Base-by-base conservation (phyloP, 37 sponge, comb jelly and placozoan genomes). In the Ephydatia muelleri region DNA sequence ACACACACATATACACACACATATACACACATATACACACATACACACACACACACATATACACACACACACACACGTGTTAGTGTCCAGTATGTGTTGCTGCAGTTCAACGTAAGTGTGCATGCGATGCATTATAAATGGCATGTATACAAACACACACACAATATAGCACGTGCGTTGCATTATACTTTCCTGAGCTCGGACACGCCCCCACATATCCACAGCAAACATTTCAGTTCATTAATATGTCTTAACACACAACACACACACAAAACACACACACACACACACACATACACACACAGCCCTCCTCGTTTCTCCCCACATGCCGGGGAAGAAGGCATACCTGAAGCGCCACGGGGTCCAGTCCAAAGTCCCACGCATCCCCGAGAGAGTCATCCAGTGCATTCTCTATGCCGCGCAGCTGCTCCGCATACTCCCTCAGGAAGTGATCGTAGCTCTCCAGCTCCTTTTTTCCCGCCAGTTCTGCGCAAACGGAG, bases 331-430 rank as follows among this genome's bases (percentile, higher is more conserved):
- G 33, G 14, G 33, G 33, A 35, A 34, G 38, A 35, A 11, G 27
- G 22, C 67, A 49, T 40, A 95, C 96, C 84, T 87, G 88, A 3
- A 97, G 81, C 8, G 88, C 79, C 19, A 95, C 74, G 68, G 98
- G 95, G 68, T 97, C 96, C 13, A 93, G 78, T 37, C 88, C 80
- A 68, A 94, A 95, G 84, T 97, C 98, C 98, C 95, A 97, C 13
- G 91, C 85, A 14, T 95, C 92, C 26, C 91, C 94, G 6, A 91
- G 73, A 0, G 85, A 83, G 34, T 93, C 93, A 37, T 90, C 94
- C 69, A 95, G 88, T 64, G 88, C 91, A 16, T 90, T 89, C 68
- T 95, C 89, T 0, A 93, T 91, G n/a, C 80, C 88, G 36, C 67
- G 77, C 80, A 95, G 80, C 81, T 95, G 94, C 11, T 65, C 69